These are phyloP conservation scores for Liasis olivaceus DNA, from an alignment of 2,797 vertebrate genomes.

Conservation along the genomic window DNA sequence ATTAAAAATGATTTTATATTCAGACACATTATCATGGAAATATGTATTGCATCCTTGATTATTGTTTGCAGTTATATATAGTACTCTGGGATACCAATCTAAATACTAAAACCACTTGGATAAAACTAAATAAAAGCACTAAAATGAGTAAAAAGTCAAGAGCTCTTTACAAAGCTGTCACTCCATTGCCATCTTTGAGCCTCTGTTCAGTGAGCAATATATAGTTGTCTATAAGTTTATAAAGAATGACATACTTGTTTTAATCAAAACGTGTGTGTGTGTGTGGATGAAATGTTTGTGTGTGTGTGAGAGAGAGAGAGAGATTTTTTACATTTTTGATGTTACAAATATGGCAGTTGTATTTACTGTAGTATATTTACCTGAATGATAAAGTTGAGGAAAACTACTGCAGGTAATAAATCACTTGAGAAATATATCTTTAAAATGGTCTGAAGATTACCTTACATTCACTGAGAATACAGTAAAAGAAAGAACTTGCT, in stretches of 20 bases:
- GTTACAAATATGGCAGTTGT: neutral
- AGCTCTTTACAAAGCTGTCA: too few species aligned
- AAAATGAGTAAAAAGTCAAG: too few species aligned
- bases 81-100: too few species aligned
- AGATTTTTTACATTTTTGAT: neutral
- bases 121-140: too few species aligned
- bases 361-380: neutral
- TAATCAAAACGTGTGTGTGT: neutral
- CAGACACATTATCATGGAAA: neutral
- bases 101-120: too few species aligned
- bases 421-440: neutral
- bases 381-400: neutral
- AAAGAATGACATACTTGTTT: neutral
- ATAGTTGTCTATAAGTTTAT: neutral
- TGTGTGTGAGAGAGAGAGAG: neutral
- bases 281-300: neutral
- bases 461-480: neutral
- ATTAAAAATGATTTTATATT: neutral
- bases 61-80: too few species aligned
- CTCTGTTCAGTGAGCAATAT: neutral
- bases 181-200: too few species aligned
- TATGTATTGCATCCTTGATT: neutral
- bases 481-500: neutral
- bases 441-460: neutral
- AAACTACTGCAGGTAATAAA: neutral